Base-by-base conservation (phyloP, 2,888 invertebrate genomes). In the Drosophila melanosoma region DNA sequence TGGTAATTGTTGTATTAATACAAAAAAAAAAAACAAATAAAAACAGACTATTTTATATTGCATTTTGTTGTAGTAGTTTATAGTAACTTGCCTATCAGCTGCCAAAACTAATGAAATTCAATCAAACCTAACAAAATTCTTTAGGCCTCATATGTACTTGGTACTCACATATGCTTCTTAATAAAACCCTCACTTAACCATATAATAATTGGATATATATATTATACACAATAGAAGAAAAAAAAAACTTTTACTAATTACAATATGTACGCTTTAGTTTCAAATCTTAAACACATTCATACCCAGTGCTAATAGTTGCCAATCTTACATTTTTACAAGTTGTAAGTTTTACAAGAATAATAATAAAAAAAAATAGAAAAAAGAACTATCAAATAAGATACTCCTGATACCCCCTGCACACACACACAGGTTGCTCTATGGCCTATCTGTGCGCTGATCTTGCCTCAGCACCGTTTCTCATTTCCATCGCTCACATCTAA, bases 231-330 rank as follows among this genome's bases (percentile, higher is more conserved):
- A 36, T 32, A 49, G 54, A 52, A 66, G 54, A 66, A 33, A 76
- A 69, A 71, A 57, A 59, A 60, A 29, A 51, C 67, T 76, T 78
- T 70, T 76, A 81, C 65, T 74, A 81, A 72, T 81, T 76, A 75
- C 63, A 74, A 72, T 79, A 65, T 53, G 67, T 69, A 56, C 70
- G 64, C 32, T 71, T 77, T 79, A 74, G 64, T 62, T 73, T 71
- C 58, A 45, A 72, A 74, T 78, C 86, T 81, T 86, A 85, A 83
- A 81, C 72, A 81, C 82, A 79, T 85, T 83, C 88, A 83, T 86
- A 88, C 83, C 86, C 88, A 29, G 86, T 86, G 83, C 86, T 86
- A 83, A 83, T 82, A 85, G 81, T 85, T 87, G 75, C 76, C 81
- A 77, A 71, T 84, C 7, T 56, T 49, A 58, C 51, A 71, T 54